Evolutionary conservation across 35 echinoderm and acorn worm species (phyloP), one percentile per base, ranked within the genome.

Genomic region (Strongylocentrotus purpuratus): DNA sequence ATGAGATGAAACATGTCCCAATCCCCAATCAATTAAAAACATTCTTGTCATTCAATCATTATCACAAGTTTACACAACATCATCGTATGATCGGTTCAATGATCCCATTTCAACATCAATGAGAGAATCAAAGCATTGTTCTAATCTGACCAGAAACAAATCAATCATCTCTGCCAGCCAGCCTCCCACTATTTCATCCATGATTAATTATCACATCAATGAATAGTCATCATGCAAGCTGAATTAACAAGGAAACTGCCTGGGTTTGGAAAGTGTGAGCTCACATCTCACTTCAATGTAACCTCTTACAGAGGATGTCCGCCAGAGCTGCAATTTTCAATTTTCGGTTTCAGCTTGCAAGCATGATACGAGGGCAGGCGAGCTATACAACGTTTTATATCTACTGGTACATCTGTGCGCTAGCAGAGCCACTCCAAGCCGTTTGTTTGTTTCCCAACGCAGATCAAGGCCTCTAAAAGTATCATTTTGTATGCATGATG

Each of bases 301-400:
- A 46, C 87, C 33, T 47, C 91, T 47, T 47, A 93, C 91, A 93
- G 46, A 93, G 91, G 91, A 93, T 93, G 91, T 93, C 91, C 91
- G 91, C 91, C 91, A 93, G 48, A 93, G 91, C 45, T 89, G 45
- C 65, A 78, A 78, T 78, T 78, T 78, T 33, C 91, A 93, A 93
- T 93, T 93, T 93, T 93, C 91, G 91, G 91, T 93, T 93, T 93
- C 91, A 93, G 91, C 91, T 93, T 93, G 91, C 91, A 93, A 93
- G 91, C 91, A n/a, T n/a, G n/a, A n/a, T n/a, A 93, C 48, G 48
- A 93, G 46, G 48, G 33, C 33, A 93, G 31, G 32, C 91, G 58
- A 41, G 35, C 35, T 41, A 46, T 32, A 58, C 33, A 58, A 93
- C 87, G 20, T 46, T 89, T 89, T 58, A 93, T 93, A 93, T 93